A percentile compares a stretch with the other conserved stretches of the same genome.
These are phyloP conservation scores for Adelognathus sp. DNA, from an alignment of 2,888 invertebrate genomes.

Conservation along the genomic window DNA sequence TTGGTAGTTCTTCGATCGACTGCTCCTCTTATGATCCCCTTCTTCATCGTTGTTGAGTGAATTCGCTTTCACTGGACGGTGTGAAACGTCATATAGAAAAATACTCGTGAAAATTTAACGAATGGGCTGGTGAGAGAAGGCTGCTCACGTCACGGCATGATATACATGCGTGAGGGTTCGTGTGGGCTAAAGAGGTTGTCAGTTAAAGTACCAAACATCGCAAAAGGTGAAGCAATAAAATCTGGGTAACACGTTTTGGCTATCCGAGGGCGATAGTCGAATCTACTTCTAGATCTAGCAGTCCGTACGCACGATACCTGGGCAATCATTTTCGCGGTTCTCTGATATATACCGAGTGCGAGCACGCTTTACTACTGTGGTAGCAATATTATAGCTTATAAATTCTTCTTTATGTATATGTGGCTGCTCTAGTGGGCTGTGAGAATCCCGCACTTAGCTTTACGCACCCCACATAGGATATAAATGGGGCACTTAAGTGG, in stretches of 20 bases:
- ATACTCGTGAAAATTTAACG: not conserved
- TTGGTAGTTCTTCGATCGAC: too few relatives aligned
- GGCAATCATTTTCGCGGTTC: slow-evolving; percentile 73
- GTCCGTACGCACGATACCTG: not conserved
- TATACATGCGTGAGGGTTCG: not conserved
- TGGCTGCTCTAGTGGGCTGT: not conserved
- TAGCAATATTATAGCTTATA: slow-evolving; percentile 78
- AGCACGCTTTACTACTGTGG: slow-evolving; percentile 74
- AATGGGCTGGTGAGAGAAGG: not conserved
- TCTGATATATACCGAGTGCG: slow-evolving; percentile 70
- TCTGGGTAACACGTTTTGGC: slow-evolving; percentile 20
- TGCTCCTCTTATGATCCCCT: too few relatives aligned
- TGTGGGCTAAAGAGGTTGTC: not conserved
- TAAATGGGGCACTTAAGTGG: slow-evolving; percentile 73
- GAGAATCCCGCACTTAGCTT: slow-evolving; percentile 5
- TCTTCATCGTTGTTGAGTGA: too few relatives aligned
- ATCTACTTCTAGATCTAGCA: slow-evolving; percentile 33
- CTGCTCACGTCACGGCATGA: not conserved
- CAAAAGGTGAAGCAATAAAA: slow-evolving; percentile 27
- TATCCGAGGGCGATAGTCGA: not conserved
- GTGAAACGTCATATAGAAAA: not conserved
- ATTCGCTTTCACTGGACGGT: too few relatives aligned
- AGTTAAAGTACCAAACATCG: not conserved
- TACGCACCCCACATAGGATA: slow-evolving; percentile 54
- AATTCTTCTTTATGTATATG: slow-evolving; percentile 67